Percentiles rank a stretch among this genome's conserved stretches.
Evolutionary conservation across 2,113 vertebrate species (phyloP).

Genomic region (Indri indri): DNA sequence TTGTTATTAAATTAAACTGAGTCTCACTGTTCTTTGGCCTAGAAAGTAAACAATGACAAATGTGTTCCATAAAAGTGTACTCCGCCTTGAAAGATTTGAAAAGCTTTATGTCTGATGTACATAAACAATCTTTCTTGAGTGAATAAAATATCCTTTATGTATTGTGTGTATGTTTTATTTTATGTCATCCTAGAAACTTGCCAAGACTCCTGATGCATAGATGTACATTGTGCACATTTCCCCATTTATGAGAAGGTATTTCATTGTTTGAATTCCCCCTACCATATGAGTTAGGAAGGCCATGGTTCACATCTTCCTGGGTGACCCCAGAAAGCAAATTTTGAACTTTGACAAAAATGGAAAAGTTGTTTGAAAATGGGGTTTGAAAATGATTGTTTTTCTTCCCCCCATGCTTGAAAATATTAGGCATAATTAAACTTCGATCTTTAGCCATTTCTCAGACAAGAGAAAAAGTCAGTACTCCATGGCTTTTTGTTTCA

Average conservation of each 20-base stretch:
- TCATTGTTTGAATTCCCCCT: not conserved
- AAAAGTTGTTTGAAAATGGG: not conserved
- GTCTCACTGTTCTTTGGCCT: not conserved
- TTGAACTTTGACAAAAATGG: not conserved
- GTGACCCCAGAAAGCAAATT: not conserved
- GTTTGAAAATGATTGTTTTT: not conserved
- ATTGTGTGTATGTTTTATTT: not conserved
- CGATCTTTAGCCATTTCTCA: not conserved
- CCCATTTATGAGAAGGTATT: not conserved
- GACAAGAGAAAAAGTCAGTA: not conserved
- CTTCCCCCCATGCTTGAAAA: not conserved
- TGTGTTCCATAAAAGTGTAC: not conserved
- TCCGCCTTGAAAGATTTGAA: not conserved
- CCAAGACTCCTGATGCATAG: not conserved
- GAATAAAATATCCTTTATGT: not conserved
- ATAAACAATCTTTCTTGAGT: not conserved
- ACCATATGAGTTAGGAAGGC: accelerated
- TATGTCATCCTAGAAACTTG: not conserved
- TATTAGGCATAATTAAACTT: not conserved
- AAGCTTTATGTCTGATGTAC: not conserved
- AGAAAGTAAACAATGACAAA: not conserved
- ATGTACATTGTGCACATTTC: not conserved
- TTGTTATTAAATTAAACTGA: not conserved
- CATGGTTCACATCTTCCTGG: not conserved
- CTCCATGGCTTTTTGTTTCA: not conserved